Evolutionary conservation across 2,888 invertebrate species (phyloP), one percentile per base, ranked within the genome.

Genomic region (Octodonta nipae): DNA sequence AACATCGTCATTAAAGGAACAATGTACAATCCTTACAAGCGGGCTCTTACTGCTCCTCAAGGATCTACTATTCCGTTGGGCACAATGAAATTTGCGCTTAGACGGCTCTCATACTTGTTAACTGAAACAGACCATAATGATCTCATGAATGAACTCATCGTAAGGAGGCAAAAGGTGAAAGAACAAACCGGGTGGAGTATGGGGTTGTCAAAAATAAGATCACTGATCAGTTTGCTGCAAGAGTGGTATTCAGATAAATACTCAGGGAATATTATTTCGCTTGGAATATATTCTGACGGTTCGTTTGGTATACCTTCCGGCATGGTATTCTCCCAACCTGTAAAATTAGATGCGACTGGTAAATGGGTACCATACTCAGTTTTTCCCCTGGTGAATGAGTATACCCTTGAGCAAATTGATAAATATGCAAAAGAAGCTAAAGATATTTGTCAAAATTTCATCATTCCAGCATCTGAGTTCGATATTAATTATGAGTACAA

Each of bases 301-400:
- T 54, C 67, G 7, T 72, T 70, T 54, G 70, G 67, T 30, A 61
- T 74, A 39, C 58, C 63, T 2, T 59, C 65, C 36, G 58, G 66
- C 26, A 61, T 73, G 5, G 54, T 62, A 27, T 72, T 73, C 57
- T 73, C 73, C 1, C 73, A 74, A 52, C 73, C 73, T 4, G 65
- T 61, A 7, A 47, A 55, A 30, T 55, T 65, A 20, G 45, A 59
- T 25, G 47, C 64, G 30, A 64, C 63, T 32, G 62, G 60, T 13
- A 43, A 47, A 40, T 72, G 71, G 71, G 44, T 40, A 33, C 69
- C 71, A 13, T 50, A 45, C 33, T 30, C 37, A 15, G 43, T 45
- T 15, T 56, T 52, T 45, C 55, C 56, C 3, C 24, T 47, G 2
- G 34, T 42, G 28, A 37, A 42, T 16, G 39, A 45, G 3, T 15